Evolutionary conservation across 2,797 vertebrate genomes (phyloP), one percentile per base, ranked within the genome.

Genomic region (Lates japonicus): DNA sequence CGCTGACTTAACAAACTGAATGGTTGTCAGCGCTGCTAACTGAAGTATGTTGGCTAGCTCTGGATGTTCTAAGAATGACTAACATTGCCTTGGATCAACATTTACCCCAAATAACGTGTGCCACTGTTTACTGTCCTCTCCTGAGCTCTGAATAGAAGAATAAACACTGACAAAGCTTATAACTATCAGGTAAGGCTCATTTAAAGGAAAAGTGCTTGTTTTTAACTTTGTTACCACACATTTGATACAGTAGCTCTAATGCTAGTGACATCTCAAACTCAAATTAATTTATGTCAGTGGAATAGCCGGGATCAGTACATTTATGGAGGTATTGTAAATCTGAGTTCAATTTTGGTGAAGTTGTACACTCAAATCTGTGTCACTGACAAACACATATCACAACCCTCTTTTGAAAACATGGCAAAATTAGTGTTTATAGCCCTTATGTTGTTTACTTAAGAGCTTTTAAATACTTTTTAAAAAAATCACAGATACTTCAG

Each of bases 1-100:
- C 79, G 80, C 89, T 88, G 89, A 92, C 85, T 94, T 88, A 90
- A 90, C 91, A 92, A 92, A 93, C 85, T 93, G 72, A 93, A 93
- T 87, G 78, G 76, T 37, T 91, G 90, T 90, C 87, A 92, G 75
- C 7, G 14, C 67, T 31, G 62, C 77, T 84, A 84, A 88, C 76
- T 88, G 74, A 70, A 88, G 80, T 75, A 70, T 65, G 76, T 62
- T 82, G 83, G 70, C 78, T 29, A 57, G 57, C 76, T 83, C 49
- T 83, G 80, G 61, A 73, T 20, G 25, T 76, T 69, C 69, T 80
- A 60, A 84, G 80, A 86, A 84, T 82, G 82, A 67, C 81, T 51
- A 68, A 84, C 52, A 59, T 70, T 61, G 60, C 76, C 76, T 78
- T 79, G 70, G 76, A 83, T 87, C 78, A 87, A 87, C 80, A 87